A percentile compares a stretch with the other conserved stretches of the same genome.
These are phyloP conservation scores for Sebastes variabilis DNA, from an alignment of 2,797 vertebrate species.

Conservation along the genomic window DNA sequence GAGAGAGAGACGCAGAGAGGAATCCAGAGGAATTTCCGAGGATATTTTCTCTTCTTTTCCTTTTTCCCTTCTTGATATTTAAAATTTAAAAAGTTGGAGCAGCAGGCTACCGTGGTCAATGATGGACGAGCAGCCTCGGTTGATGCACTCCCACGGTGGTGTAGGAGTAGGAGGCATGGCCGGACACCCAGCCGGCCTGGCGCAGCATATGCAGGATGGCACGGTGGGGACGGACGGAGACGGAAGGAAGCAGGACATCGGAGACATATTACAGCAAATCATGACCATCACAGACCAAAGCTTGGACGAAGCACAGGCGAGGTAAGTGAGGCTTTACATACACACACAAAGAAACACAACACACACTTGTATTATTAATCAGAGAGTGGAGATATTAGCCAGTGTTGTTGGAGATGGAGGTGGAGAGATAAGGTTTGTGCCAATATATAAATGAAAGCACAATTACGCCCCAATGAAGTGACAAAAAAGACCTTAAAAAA, in stretches of 20 bases:
- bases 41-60: slow-evolving; percentile 64
- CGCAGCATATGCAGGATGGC: slow-evolving; percentile 97
- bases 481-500: slow-evolving; percentile 19
- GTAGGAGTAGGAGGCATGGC: slow-evolving; percentile 85
- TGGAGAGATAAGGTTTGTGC: slow-evolving; percentile 38
- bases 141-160: slow-evolving; percentile 96
- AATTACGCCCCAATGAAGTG: slow-evolving; percentile 68
- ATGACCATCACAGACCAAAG: slow-evolving; percentile 99
- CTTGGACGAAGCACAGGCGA: slow-evolving; percentile 98
- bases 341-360: neutral
- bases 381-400: slow-evolving; percentile 10
- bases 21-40: slow-evolving; percentile 81
- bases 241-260: slow-evolving; percentile 98
- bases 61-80: slow-evolving; percentile 9
- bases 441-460: slow-evolving; percentile 56
- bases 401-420: slow-evolving; percentile 27
- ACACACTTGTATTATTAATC: slow-evolving; percentile 36
- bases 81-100: slow-evolving; percentile 74
- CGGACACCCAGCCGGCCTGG: slow-evolving; percentile 93
- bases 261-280: slow-evolving; percentile 99
- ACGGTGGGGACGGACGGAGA: slow-evolving; percentile 92
- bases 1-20: slow-evolving; percentile 73
- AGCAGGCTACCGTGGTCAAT: slow-evolving; percentile 72
- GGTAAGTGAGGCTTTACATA: slow-evolving; percentile 85
- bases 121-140: slow-evolving; percentile 95